Evolutionary conservation across 2,113 vertebrate genomes (phyloP), one percentile per base, ranked within the genome.

Genomic region (Halichoerus grypus): DNA sequence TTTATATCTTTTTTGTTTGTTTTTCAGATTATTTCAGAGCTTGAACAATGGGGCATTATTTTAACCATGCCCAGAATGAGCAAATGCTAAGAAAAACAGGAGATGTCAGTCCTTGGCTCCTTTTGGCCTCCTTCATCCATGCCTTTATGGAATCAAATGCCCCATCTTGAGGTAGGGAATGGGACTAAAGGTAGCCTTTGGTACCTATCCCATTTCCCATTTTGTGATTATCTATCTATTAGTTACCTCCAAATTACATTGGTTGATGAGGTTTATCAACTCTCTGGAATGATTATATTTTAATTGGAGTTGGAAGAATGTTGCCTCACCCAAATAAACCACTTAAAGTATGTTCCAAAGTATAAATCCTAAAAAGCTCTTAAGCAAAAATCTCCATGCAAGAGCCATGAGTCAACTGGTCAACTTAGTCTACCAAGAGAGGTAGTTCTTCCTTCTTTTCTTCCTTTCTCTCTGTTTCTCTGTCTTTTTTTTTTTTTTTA

Each of bases 1-100:
- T 91, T 61, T 24, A 24, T 21, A 2, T n/a, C 9, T 80, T 95
- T 84, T 79, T 9, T 15, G 33, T 11, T 84, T 76, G 9, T 36
- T 95, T 95, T 82, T 36, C 33, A 86, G 72, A 61, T 82, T 82
- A 67, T 67, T 59, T 86, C 49, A 85, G 36, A 86, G 65, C 3
- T 59, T 74, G 65, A 85, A 59, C 19, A 42, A 67, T n/a, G 53
- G 21, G 8, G 26, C 21, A 90, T 81, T 80, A 36, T 83, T 91
- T 88, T 26, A 69, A 83, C 9, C 1, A 0, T 69, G 57, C 22
- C 76, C 21, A 67, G 22, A 28, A 16, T 36, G 22, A 49, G 28
- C 33, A 76, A 67, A 83, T 49, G 59, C 51, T 61, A 39, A 83
- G 39, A 61, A 74, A 89, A 95, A 74, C 55, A 69, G 4, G 33